These are phyloP conservation scores for Hybos culiciformis DNA, from an alignment of 2,888 invertebrate genomes.

Conservation along the genomic window DNA sequence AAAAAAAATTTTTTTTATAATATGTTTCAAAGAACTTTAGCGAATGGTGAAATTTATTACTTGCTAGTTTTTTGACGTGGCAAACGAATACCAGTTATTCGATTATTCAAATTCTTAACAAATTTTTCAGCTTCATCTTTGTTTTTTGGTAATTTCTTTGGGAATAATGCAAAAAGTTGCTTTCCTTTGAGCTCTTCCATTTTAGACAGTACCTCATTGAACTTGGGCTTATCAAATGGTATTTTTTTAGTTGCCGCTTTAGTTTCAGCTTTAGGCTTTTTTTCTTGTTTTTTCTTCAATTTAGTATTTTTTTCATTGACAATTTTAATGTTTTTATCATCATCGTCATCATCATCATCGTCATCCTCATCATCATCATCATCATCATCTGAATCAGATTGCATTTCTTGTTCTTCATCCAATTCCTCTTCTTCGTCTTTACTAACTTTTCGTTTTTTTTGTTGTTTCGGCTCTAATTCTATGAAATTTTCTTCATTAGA, in stretches of 20 bases:
- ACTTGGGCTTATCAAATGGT: too few species aligned
- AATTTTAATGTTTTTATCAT: background rate
- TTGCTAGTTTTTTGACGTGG: slow-evolving; percentile 8
- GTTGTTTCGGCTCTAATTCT: too few species aligned
- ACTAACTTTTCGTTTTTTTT: too few species aligned
- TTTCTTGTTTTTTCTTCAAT: background rate
- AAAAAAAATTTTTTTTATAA: too few species aligned
- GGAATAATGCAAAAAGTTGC: slow-evolving; percentile 3
- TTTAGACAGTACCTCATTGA: too few species aligned
- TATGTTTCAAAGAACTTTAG: too few species aligned
- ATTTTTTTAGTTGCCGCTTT: background rate
- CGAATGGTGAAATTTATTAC: too few species aligned
- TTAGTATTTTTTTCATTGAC: background rate
- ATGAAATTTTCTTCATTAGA: too few species aligned
- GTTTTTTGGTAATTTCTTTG: background rate
- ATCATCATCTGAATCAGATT: background rate
- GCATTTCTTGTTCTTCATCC: background rate
- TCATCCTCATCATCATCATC: background rate
- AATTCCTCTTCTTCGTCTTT: background rate
- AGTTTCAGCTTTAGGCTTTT: background rate
- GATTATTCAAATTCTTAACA: slow-evolving; percentile 2
- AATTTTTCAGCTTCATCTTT: background rate
- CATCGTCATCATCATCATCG: background rate
- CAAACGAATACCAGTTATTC: background rate
- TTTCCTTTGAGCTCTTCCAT: too few species aligned